Evolutionary conservation across 2,797 vertebrate genomes (phyloP).

Genomic region (Pterois miles): DNA sequence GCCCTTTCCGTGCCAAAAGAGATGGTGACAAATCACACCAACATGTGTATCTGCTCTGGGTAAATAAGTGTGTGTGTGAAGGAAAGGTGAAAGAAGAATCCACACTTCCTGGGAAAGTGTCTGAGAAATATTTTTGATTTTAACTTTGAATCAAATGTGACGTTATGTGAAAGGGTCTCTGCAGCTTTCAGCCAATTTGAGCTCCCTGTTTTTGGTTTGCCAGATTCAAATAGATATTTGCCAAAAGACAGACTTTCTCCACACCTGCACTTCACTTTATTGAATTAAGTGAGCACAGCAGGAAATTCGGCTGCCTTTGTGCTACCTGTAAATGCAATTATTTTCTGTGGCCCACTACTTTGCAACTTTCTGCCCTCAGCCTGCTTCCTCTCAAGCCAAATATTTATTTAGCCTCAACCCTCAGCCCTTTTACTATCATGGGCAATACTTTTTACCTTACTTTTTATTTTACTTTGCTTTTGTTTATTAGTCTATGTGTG

Average conservation of each 20-base stretch:
- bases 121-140: background rate
- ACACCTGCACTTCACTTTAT: slow-evolving; percentile 25
- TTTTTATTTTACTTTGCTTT: background rate
- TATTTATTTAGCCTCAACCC: background rate
- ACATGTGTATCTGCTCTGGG: slow-evolving; percentile 47
- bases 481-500: background rate
- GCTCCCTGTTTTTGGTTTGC: background rate
- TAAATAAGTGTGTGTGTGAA: slow-evolving; percentile 20
- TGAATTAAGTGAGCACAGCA: slow-evolving; percentile 33
- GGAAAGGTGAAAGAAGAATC: background rate
- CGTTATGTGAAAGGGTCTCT: background rate
- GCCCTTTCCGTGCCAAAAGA: slow-evolving; percentile 67
- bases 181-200: background rate
- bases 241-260: background rate
- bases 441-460: background rate
- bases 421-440: background rate
- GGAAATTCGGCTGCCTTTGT: slow-evolving; percentile 15
- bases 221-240: slow-evolving; percentile 9
- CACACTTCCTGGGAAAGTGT: background rate
- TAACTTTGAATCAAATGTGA: slow-evolving; percentile 1
- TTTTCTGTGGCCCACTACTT: background rate
- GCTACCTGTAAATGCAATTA: slow-evolving; percentile 7
- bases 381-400: background rate
- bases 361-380: no score
- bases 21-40: slow-evolving; percentile 84